phyloP scores from a whole-genome alignment of 2,888 invertebrate genomes.

The Metacarcinus magister region DNA sequence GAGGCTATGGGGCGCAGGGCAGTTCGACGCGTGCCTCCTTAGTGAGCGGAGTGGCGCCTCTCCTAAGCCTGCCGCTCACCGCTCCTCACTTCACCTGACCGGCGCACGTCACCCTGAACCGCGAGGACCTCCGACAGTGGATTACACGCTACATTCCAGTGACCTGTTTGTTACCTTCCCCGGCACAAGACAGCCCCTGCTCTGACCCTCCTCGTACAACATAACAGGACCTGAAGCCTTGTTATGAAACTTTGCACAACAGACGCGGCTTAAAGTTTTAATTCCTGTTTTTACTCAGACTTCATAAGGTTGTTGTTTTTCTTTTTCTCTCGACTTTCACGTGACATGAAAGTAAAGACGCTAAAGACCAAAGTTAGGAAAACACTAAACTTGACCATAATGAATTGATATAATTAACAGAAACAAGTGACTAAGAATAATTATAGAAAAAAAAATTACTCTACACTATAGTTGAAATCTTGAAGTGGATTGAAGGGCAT shows the following conservation, averaged over 20 bases:
- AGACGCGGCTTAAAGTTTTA: not conserved
- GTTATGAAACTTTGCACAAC: not conserved
- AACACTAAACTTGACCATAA: not conserved
- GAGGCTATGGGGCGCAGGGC: not conserved
- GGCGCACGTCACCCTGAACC: not conserved
- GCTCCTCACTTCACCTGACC: not conserved
- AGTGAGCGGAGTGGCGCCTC: conserved; percentile 33
- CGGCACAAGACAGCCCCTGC: not conserved
- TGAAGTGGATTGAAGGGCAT: not conserved
- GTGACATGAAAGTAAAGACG: not conserved
- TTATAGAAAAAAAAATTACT: not conserved
- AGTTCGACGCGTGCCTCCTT: conserved; percentile 49
- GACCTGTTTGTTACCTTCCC: not conserved
- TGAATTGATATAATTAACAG: not conserved
- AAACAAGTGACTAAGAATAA: not conserved
- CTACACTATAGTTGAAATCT: not conserved
- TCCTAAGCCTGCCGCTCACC: not conserved
- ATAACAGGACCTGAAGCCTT: not conserved
- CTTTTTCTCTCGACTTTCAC: not conserved
- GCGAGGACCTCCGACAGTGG: not conserved
- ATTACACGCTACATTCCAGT: conserved; percentile 45
- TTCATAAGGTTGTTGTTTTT: not conserved
- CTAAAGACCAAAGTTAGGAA: not conserved
- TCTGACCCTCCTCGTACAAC: too few relatives aligned
- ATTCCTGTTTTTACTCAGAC: not conserved